Evolutionary conservation across 1,140 invertebrate genomes (phyloP).

Genomic region (Drosophila virilis): DNA sequence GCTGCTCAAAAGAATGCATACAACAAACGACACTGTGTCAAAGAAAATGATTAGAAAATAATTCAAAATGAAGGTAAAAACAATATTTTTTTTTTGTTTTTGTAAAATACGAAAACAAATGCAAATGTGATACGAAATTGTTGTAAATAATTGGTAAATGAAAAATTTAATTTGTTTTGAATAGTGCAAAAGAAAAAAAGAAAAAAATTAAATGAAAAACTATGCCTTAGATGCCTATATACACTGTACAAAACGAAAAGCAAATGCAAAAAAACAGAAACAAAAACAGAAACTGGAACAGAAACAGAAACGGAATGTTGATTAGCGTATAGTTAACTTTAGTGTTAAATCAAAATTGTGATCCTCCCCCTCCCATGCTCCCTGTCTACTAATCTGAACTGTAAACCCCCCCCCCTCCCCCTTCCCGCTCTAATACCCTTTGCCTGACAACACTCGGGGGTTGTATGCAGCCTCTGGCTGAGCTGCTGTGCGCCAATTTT

Average conservation of each 20-base stretch:
- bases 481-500: slow-evolving; percentile 76
- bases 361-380: not conserved
- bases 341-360: slow-evolving; percentile 73
- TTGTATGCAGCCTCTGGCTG: slow-evolving; percentile 71
- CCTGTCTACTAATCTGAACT: no score
- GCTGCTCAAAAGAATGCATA: slow-evolving; percentile 81
- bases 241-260: slow-evolving; percentile 72
- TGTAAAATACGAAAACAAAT: slow-evolving; percentile 48
- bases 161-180: slow-evolving; percentile 48
- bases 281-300: not conserved
- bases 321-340: slow-evolving; percentile 76
- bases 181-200: slow-evolving; percentile 31
- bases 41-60: not conserved
- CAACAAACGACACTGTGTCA: slow-evolving; percentile 59
- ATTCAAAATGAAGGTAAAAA: not conserved
- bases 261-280: not conserved
- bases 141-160: slow-evolving; percentile 80
- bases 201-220: slow-evolving; percentile 49
- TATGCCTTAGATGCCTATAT: slow-evolving; percentile 59
- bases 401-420: not conserved
- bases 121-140: slow-evolving; percentile 82
- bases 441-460: slow-evolving; percentile 70
- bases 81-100: no score
- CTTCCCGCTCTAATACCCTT: slow-evolving; percentile 10
- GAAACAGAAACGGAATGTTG: slow-evolving; percentile 32